Conservation (phyloP, 2,888 invertebrate genomes). For the Stenotaenia linearis region DNA sequence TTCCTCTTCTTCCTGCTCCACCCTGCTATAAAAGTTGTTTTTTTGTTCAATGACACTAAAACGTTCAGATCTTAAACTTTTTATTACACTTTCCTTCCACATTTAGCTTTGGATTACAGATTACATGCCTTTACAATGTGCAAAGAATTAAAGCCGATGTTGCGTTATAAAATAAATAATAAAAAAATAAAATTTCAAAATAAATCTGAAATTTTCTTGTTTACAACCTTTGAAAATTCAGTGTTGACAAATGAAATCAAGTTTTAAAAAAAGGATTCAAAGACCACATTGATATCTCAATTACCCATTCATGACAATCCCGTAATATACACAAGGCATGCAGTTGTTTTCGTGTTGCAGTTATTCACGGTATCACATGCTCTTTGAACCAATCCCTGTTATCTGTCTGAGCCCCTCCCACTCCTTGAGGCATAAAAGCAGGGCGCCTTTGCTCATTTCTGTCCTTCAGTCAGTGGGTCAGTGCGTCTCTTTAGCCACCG, state of each 20-base stretch:
- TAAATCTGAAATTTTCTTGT: not conserved
- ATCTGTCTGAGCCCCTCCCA: slow-evolving; percentile 8
- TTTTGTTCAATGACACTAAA: slow-evolving; percentile 4
- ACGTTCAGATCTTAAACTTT: not conserved
- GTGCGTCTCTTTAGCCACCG: slow-evolving; percentile 16
- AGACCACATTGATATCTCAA: not conserved
- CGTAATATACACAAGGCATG: not conserved
- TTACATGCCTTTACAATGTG: not conserved
- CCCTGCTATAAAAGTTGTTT: not conserved
- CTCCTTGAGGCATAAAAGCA: slow-evolving; percentile 19
- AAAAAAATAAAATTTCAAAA: not conserved
- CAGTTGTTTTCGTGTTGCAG: not conserved
- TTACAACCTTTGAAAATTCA: not conserved
- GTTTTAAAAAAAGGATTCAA: not conserved
- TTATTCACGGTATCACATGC: not conserved
- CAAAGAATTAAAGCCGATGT: not conserved
- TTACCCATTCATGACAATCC: not conserved
- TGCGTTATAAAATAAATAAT: not conserved
- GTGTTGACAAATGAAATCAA: not conserved
- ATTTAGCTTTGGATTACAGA: not conserved
- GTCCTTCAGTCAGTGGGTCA: slow-evolving; percentile 26
- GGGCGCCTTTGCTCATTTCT: slow-evolving; percentile 21
- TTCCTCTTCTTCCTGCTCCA: slow-evolving; percentile 11
- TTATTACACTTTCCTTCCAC: not conserved
- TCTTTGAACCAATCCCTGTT: slow-evolving; percentile 12